These are phyloP conservation scores for Mamestra configurata DNA, from an alignment of 1,140 invertebrate genomes.

Conservation along the genomic window DNA sequence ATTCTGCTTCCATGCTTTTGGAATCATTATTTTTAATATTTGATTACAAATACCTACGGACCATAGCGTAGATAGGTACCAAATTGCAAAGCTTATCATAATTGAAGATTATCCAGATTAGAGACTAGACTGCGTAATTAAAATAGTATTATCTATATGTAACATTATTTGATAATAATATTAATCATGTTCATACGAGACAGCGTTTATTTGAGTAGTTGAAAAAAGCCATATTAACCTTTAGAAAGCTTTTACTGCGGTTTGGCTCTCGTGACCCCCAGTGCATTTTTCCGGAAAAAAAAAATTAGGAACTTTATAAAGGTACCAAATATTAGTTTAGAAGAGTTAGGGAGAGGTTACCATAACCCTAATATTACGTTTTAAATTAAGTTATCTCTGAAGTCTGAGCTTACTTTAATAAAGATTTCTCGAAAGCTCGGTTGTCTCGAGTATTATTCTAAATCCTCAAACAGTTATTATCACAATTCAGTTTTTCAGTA, in stretches of 20 bases:
- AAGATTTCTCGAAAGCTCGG: background rate
- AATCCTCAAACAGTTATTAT: slow-evolving; percentile 8
- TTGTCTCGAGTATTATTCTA: slow-evolving; percentile 4
- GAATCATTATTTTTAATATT: slow-evolving; percentile 16
- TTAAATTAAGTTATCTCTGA: background rate
- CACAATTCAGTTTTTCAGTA: background rate
- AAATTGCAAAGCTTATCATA: background rate
- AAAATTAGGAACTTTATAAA: too few relatives aligned
- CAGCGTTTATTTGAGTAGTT: too few relatives aligned
- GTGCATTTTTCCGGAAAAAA: too few relatives aligned
- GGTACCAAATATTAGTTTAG: too few relatives aligned
- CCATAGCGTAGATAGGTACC: too few relatives aligned
- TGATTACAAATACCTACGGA: slow-evolving; percentile 4
- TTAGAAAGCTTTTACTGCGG: too few relatives aligned
- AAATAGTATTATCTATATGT: background rate
- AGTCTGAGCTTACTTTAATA: background rate
- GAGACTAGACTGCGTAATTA: background rate
- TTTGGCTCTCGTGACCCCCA: too few relatives aligned
- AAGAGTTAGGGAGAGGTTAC: too few relatives aligned
- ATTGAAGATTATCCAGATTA: slow-evolving; percentile 10
- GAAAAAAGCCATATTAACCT: too few relatives aligned
- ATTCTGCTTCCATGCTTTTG: background rate
- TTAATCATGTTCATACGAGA: too few relatives aligned
- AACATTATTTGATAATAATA: background rate
- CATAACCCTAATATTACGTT: background rate